Evolutionary conservation across 2,797 vertebrate species (phyloP).

Genomic region (Sebastes taczanowskii): DNA sequence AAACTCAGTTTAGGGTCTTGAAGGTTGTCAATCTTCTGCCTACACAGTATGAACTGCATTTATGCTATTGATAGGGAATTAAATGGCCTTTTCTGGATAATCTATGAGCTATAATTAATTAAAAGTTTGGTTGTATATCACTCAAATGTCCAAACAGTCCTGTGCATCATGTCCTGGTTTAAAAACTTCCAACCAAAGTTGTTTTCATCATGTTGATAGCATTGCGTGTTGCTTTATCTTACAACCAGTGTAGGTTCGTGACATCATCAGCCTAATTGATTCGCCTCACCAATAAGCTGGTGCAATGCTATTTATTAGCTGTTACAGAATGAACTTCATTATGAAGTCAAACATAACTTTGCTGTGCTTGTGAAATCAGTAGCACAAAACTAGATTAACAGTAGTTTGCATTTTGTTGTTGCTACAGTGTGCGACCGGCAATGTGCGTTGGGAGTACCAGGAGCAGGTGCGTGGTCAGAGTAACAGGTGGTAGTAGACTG

Average conservation of each 20-base stretch:
- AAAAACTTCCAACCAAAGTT: neutral
- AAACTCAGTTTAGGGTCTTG: neutral
- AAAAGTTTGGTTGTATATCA: neutral
- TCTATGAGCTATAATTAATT: neutral
- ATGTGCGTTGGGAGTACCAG: conserved; percentile 21
- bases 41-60: neutral
- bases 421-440: neutral
- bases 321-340: neutral
- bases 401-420: neutral
- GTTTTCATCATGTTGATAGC: neutral
- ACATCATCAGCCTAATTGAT: neutral
- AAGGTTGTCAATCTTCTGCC: neutral
- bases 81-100: neutral
- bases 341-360: neutral
- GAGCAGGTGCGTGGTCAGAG: conserved; percentile 51
- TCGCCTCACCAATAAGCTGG: neutral
- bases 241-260: rapidly evolving
- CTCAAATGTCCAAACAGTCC: neutral
- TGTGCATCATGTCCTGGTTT: neutral
- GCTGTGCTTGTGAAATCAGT: neutral
- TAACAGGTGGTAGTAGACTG: conserved; percentile 69
- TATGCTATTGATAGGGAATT: neutral
- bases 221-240: neutral
- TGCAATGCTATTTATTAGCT: neutral
- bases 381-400: neutral